Evolutionary conservation across 2,113 vertebrate genomes (phyloP).

Genomic region (Trematomus loennbergii): DNA sequence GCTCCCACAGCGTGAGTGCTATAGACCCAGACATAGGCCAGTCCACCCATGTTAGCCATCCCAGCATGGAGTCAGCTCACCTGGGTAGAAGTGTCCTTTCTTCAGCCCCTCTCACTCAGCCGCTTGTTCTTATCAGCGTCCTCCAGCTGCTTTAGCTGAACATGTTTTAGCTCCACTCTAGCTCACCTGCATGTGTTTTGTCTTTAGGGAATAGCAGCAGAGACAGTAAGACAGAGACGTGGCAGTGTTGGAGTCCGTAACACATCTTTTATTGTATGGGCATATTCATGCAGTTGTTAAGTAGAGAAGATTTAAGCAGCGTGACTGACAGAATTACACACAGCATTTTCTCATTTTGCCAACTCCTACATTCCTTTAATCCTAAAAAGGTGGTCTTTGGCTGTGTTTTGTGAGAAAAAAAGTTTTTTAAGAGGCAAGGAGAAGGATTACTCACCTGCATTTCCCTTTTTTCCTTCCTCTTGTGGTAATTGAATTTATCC

Average conservation of each 20-base stretch:
- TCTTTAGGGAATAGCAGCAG: not conserved
- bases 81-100: not conserved
- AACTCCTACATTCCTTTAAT: slow-evolving; percentile 36
- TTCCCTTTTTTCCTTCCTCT: slow-evolving; percentile 14
- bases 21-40: not conserved
- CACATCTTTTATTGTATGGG: not conserved
- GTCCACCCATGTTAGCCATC: not conserved
- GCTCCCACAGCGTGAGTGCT: not conserved
- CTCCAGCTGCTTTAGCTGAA: slow-evolving; percentile 32
- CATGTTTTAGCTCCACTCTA: not conserved
- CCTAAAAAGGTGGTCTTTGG: slow-evolving; percentile 22
- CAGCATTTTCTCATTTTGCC: slow-evolving; percentile 22
- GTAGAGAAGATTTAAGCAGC: slow-evolving; percentile 16
- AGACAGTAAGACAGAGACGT: not conserved
- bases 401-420: not conserved
- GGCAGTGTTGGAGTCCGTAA: not conserved
- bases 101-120: slow-evolving; percentile 15
- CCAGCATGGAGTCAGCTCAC: slow-evolving; percentile 7
- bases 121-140: slow-evolving; percentile 34
- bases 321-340: slow-evolving; percentile 58
- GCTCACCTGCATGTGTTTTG: not conserved
- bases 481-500: slow-evolving; percentile 54
- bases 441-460: slow-evolving; percentile 44
- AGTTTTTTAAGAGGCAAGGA: slow-evolving; percentile 1
- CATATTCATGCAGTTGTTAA: slow-evolving; percentile 6